Percentiles rank a stretch among this genome's conserved stretches.
Evolutionary conservation across 2,113 vertebrate species (phyloP).

Genomic region (Fukomys damarensis): DNA sequence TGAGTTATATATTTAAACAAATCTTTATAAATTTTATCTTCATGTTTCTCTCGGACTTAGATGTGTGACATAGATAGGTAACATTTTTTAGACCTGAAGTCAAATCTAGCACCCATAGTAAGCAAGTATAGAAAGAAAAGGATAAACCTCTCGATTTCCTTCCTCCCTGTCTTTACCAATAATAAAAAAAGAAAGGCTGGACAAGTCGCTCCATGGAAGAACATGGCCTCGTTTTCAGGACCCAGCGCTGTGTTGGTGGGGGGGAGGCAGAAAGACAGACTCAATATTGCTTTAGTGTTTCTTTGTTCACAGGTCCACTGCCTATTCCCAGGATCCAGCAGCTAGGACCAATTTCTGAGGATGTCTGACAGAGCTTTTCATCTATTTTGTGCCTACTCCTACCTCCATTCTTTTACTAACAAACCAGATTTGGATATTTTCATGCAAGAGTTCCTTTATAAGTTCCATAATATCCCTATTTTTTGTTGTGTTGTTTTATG

Average conservation of each 20-base stretch:
- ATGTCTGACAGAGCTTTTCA: not conserved
- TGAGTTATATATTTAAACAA: conserved; percentile 29
- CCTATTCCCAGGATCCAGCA: not conserved
- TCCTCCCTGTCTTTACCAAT: not conserved
- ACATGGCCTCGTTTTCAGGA: accelerated
- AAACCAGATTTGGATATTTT: not conserved
- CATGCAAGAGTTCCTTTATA: not conserved
- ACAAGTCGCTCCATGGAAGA: too few relatives aligned
- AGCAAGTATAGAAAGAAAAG: not conserved
- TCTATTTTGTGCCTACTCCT: not conserved
- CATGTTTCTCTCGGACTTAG: not conserved
- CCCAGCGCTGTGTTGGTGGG: not conserved
- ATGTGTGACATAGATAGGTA: not conserved
- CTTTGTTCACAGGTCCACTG: not conserved
- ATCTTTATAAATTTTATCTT: not conserved
- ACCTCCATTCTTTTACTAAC: not conserved
- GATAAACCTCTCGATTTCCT: not conserved
- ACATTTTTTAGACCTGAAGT: not conserved
- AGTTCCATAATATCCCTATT: not conserved
- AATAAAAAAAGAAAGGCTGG: not conserved
- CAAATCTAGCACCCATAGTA: not conserved
- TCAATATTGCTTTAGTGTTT: not conserved
- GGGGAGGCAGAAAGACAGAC: not conserved
- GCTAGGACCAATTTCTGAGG: not conserved
- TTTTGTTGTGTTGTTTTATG: not conserved